Conservation (phyloP, 2,888 invertebrate genomes). For the Latrodectus elegans region DNA sequence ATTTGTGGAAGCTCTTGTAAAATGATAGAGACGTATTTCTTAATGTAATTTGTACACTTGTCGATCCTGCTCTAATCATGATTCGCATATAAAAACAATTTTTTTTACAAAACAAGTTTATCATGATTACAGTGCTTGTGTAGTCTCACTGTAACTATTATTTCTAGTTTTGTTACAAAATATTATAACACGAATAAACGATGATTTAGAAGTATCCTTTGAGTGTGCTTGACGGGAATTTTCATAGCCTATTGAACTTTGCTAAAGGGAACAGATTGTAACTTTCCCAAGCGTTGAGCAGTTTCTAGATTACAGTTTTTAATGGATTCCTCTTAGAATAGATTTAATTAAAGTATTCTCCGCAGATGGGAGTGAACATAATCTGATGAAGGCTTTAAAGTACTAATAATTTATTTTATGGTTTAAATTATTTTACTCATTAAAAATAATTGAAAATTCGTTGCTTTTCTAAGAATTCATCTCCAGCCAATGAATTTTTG, state of each 20-base stretch:
- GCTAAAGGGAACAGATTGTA: conserved; percentile 30
- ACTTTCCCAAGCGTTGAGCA: conserved; percentile 34
- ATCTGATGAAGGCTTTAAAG: conserved; percentile 46
- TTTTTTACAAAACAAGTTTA: too few species aligned
- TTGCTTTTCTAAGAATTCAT: conserved; percentile 27
- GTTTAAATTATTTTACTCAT: conserved; percentile 45
- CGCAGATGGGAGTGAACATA: conserved; percentile 33
- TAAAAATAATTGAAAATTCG: conserved; percentile 59
- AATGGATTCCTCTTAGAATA: not conserved
- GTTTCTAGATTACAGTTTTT: not conserved
- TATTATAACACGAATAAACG: too few species aligned
- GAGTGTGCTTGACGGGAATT: too few species aligned
- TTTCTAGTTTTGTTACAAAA: too few species aligned
- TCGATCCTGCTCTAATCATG: too few species aligned
- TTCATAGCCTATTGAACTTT: not conserved
- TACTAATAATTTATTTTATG: conserved; percentile 57
- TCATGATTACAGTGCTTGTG: too few species aligned
- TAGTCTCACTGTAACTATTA: too few species aligned
- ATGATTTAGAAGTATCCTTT: too few species aligned
- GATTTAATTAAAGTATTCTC: conserved; percentile 35
- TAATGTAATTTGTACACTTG: too few species aligned
- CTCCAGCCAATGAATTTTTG: conserved; percentile 41
- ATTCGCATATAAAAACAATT: too few species aligned
- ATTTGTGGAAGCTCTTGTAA: too few species aligned
- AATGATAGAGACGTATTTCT: too few species aligned